Percentiles rank a stretch among this genome's conserved stretches.
These are phyloP conservation scores for Corydoras maculifer DNA, from an alignment of 2,113 vertebrate genomes.

Conservation along the genomic window DNA sequence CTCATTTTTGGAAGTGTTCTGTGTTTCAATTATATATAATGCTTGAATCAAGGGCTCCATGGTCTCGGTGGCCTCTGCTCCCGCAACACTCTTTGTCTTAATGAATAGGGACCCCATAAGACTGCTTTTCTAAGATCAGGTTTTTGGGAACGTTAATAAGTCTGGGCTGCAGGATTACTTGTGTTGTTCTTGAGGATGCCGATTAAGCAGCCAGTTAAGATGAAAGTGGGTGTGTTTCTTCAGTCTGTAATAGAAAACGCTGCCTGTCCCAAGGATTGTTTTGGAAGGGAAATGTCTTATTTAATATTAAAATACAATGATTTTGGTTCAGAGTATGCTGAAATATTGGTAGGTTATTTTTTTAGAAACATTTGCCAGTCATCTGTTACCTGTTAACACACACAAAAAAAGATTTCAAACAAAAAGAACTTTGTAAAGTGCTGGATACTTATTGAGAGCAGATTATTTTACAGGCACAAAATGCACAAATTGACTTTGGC, in stretches of 20 bases:
- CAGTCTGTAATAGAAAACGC: background rate
- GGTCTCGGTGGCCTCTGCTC: background rate
- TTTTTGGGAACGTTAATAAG: background rate
- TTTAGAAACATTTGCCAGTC: too few relatives aligned
- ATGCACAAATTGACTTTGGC: too few relatives aligned
- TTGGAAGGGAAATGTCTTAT: too few relatives aligned
- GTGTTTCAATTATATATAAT: background rate
- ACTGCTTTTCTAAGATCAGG: background rate
- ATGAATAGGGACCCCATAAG: background rate
- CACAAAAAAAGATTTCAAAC: too few relatives aligned
- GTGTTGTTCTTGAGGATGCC: background rate
- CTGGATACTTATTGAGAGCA: too few relatives aligned
- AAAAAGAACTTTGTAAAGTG: too few relatives aligned
- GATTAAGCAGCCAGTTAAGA: background rate
- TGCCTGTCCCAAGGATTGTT: too few relatives aligned
- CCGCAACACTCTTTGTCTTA: background rate
- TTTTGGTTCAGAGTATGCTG: too few relatives aligned
- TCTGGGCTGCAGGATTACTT: background rate
- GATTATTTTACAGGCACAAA: too few relatives aligned
- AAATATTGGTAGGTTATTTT: too few relatives aligned
- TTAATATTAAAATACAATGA: too few relatives aligned
- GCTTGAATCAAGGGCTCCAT: background rate
- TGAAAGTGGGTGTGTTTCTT: background rate
- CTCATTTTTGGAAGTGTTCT: conserved; percentile 8
- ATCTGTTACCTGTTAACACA: too few relatives aligned